phyloP scores from a whole-genome alignment of 2,113 vertebrate species.

The Sceloporus undulatus region DNA sequence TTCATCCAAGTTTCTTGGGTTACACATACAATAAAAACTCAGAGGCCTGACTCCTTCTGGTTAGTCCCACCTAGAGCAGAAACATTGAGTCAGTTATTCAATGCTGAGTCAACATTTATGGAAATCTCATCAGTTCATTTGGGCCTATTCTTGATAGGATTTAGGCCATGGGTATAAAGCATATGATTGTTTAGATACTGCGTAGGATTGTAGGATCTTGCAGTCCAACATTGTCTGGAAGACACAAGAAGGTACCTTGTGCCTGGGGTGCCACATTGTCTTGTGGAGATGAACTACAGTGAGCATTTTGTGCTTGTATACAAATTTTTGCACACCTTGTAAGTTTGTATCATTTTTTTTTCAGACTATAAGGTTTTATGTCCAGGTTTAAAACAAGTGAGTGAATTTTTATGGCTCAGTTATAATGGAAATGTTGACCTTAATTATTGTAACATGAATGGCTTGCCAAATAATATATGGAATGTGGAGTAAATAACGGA shows the following conservation, averaged over 20 bases:
- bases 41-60: too few species aligned
- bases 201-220: too few species aligned
- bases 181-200: too few species aligned
- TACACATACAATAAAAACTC: background rate
- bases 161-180: too few species aligned
- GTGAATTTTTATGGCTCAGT: slow-evolving; percentile 33
- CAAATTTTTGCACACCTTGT: background rate
- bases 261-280: background rate
- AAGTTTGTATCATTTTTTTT: slow-evolving; percentile 46
- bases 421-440: slow-evolving; percentile 2
- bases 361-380: slow-evolving; percentile 15
- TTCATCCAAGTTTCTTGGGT: background rate
- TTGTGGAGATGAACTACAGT: background rate
- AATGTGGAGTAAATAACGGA: slow-evolving; percentile 46
- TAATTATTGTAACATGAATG: slow-evolving; percentile 19
- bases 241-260: background rate
- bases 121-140: too few species aligned
- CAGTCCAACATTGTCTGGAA: too few species aligned
- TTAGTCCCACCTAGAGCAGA: too few species aligned
- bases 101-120: too few species aligned
- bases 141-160: too few species aligned
- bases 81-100: too few species aligned
- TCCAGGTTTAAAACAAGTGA: slow-evolving; percentile 28
- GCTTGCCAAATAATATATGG: slow-evolving; percentile 24
- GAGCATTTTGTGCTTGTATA: background rate